Base-by-base conservation (phyloP, 2,113 vertebrate genomes). In the Cercopithecus mona region DNA sequence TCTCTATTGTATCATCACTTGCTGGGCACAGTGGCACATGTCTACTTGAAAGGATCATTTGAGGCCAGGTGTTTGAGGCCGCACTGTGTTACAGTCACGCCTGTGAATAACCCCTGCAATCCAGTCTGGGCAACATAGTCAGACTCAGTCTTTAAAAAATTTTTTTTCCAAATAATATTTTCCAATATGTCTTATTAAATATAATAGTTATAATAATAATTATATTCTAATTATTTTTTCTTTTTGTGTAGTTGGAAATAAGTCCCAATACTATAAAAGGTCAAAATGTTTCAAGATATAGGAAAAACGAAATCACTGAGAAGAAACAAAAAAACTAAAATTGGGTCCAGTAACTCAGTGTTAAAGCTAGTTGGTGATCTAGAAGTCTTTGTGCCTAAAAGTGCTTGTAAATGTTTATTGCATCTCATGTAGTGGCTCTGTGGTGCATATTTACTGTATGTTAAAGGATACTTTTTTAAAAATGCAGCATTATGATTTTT, bases 381-480 rank as follows among this genome's bases (percentile, higher is more conserved):
- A 79, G 61, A 50, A 43, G 38, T 48, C 16, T 55, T 0, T 55
- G 22, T 64, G 32, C n/a, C 88, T 59, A 75, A 61, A 40, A 70
- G 2, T 55, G 27, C 32, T 18, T 68, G n/a, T 73, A 48, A 30
- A 73, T 79, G 64, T 88, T 64, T 88, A 59, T 82, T 68, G 25
- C 25, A 30, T 70, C n/a, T 76, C 50, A 59, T 57, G 12, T 5
- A 59, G 18, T 76, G 57, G 4, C 45, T 81, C 22, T n/a, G 0
- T 78, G 64, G 66, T 76, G 7, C 18, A 48, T 82, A 23, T 95
- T 76, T 92, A 88, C 79, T 92, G 5, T 88, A 48, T 80, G 32
- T 64, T 88, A 88, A 59, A 88, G 55, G 57, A 40, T 88, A 66
- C 88, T 92, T 88, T 96, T 73, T 17, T 22, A 14, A 59, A 95